Evolutionary conservation across 2,888 invertebrate genomes (phyloP).

Genomic region (Drosophila kambysellisi): DNA sequence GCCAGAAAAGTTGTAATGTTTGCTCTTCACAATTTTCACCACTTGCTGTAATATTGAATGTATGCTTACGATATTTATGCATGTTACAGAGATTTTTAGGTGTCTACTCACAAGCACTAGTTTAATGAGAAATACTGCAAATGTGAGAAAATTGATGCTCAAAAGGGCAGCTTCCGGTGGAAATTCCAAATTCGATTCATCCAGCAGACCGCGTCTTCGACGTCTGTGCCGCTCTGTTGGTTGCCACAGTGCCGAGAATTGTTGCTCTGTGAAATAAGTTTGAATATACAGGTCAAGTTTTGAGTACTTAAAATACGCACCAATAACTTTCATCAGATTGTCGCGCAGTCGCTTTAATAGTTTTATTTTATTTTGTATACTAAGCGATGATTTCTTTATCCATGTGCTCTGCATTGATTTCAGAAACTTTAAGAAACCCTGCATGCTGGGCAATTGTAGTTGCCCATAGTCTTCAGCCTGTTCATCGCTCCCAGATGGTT

Average conservation of each 20-base stretch:
- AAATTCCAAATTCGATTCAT: constrained; percentile 89
- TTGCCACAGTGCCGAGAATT: constrained; percentile 86
- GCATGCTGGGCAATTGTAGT: constrained; percentile 75
- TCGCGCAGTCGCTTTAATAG: constrained; percentile 83
- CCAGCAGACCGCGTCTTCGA: constrained; percentile 80
- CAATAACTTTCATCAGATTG: constrained; percentile 88
- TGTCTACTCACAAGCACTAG: constrained; percentile 89
- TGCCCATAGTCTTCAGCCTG: constrained; percentile 15
- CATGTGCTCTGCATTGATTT: constrained; percentile 81
- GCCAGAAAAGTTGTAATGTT: constrained; percentile 84
- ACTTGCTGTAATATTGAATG: constrained; percentile 87
- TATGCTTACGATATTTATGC: neutral
- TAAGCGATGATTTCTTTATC: constrained; percentile 75
- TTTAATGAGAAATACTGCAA: constrained; percentile 93
- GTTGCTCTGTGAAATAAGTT: constrained; percentile 83
- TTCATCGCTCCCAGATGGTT: constrained; percentile 21
- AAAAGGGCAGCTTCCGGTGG: constrained; percentile 93
- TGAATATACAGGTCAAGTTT: constrained; percentile 1
- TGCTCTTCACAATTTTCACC: constrained; percentile 88
- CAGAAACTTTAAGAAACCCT: constrained; percentile 82
- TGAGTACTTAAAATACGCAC: constrained; percentile 85
- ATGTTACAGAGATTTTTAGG: neutral
- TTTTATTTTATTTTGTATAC: constrained; percentile 83
- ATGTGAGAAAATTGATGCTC: constrained; percentile 93
- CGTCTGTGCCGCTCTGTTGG: constrained; percentile 68